phyloP scores from a whole-genome alignment of 1,140 invertebrate genomes.

The Orussus abietinus region DNA sequence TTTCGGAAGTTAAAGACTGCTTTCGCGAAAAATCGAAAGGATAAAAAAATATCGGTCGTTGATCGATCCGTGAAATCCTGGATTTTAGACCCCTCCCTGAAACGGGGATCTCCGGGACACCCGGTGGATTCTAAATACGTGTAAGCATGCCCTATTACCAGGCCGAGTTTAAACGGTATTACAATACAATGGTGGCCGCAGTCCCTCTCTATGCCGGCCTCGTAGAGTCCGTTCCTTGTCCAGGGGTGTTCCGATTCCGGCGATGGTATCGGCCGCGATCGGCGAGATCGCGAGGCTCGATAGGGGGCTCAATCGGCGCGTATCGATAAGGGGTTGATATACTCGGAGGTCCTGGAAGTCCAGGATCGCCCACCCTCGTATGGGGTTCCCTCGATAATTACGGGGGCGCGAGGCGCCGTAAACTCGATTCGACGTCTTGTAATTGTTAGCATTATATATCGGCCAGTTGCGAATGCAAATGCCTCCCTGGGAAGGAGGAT shows the following conservation, averaged over 20 bases:
- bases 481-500: conserved; percentile 18
- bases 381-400: no score
- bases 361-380: no score
- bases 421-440: not conserved
- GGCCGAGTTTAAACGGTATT: conserved; percentile 36
- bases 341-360: no score
- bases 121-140: conserved; percentile 40
- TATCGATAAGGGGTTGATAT: no score
- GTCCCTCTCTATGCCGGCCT: not conserved
- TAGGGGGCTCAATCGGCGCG: no score
- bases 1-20: no score
- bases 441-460: conserved; percentile 7
- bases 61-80: no score
- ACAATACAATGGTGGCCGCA: conserved; percentile 38
- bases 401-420: not conserved
- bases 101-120: conserved; percentile 21
- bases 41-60: no score
- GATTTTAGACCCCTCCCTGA: no score
- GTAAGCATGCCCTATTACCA: conserved; percentile 42
- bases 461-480: conserved; percentile 14
- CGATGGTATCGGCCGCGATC: not conserved
- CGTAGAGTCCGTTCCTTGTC: not conserved
- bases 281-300: not conserved
- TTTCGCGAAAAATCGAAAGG: no score
- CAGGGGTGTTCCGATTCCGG: conserved; percentile 10